A percentile compares a stretch with the other conserved stretches of the same genome.
Evolutionary conservation across 2,113 vertebrate species (phyloP).

Genomic region (Microtus oregoni): DNA sequence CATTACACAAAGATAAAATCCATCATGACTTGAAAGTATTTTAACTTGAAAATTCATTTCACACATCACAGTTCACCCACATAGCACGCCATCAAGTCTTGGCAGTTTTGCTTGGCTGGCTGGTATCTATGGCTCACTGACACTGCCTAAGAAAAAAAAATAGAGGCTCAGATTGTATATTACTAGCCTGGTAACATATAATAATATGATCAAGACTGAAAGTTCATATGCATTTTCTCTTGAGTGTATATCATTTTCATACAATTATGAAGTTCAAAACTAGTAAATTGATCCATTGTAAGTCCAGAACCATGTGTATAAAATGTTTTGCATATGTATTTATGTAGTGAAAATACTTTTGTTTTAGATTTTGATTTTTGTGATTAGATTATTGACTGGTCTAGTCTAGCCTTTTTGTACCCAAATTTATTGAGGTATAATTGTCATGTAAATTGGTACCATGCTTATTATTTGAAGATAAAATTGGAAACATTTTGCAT

Average conservation of each 20-base stretch:
- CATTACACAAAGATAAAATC: not conserved
- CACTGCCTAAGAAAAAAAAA: not conserved
- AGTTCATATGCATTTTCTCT: not conserved
- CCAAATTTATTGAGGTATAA: not conserved
- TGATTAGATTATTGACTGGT: not conserved
- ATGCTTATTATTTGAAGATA: slow-evolving; percentile 31
- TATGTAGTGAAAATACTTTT: not conserved
- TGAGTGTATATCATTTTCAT: not conserved
- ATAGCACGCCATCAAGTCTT: not conserved
- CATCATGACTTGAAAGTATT: not conserved
- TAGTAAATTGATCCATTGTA: not conserved
- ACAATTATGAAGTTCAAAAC: not conserved
- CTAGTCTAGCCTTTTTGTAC: not conserved
- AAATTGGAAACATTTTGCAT: slow-evolving; percentile 2
- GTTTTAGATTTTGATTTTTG: not conserved
- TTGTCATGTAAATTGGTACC: not conserved
- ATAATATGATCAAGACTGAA: not conserved
- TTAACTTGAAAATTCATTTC: not conserved
- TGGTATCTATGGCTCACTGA: not conserved
- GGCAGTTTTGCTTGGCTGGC: not conserved
- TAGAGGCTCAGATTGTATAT: not conserved
- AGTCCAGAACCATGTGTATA: not conserved
- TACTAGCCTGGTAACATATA: not conserved
- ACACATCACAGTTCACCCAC: not conserved
- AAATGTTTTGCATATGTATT: not conserved